Conservation (phyloP, 53 echinoderm and acorn worm species). For the Pentamera pediparva region DNA sequence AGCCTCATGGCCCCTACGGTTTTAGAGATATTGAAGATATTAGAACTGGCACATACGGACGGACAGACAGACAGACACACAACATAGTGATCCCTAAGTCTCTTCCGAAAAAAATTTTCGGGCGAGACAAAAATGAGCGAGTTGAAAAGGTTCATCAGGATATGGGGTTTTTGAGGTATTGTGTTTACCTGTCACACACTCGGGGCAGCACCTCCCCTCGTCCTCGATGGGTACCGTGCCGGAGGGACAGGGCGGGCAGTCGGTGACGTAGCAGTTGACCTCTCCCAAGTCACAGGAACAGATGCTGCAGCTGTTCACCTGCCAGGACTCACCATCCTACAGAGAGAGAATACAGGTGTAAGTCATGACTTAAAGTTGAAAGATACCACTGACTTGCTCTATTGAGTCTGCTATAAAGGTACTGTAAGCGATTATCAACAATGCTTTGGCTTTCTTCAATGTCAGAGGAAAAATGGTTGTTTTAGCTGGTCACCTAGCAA, state of each 20-base stretch:
- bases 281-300: slow-evolving; percentile 64
- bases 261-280: slow-evolving; percentile 64
- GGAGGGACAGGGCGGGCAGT: slow-evolving; percentile 86
- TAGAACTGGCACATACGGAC: no score
- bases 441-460: no score
- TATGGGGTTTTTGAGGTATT: not conserved
- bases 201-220: slow-evolving; percentile 82
- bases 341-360: no score
- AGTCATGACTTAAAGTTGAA: no score
- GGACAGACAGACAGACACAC: not conserved
- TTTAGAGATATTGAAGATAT: no score
- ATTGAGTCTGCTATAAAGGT: no score
- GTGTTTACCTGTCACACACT: slow-evolving; percentile 68
- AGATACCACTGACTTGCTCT: no score
- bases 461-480: no score
- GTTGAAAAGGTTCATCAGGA: not conserved
- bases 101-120: no score
- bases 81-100: not conserved
- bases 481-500: no score
- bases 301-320: slow-evolving; percentile 64
- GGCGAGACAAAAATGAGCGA: not conserved
- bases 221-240: slow-evolving; percentile 64
- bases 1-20: no score
- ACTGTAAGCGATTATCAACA: no score
- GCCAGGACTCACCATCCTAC: slow-evolving; percentile 76